Percentiles rank a stretch among this genome's conserved stretches.
These are phyloP conservation scores for Pongo pygmaeus DNA, from an alignment of 2,113 vertebrate species.

Conservation along the genomic window DNA sequence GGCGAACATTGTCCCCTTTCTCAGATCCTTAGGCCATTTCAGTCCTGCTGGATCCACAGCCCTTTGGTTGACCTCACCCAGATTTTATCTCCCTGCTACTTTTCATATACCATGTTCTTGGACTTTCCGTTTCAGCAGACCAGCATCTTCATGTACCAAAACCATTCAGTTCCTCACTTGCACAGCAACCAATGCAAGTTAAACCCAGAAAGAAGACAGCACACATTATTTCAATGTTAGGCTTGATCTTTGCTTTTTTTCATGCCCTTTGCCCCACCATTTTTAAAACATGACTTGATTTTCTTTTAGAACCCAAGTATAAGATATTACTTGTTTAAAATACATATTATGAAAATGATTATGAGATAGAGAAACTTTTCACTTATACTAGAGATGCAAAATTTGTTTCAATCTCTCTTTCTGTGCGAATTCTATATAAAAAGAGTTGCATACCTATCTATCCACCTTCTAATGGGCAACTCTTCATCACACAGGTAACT, in stretches of 20 bases:
- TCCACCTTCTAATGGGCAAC: neutral
- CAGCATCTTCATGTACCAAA: neutral
- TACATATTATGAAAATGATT: neutral
- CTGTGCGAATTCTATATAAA: neutral
- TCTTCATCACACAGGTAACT: constrained; percentile 38
- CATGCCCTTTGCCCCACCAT: neutral
- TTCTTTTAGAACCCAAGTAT: neutral
- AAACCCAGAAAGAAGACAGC: neutral
- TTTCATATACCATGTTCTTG: neutral
- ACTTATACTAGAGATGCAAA: neutral
- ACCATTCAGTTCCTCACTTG: neutral
- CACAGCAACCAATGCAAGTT: neutral
- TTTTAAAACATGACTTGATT: constrained; percentile 3
- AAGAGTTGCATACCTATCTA: neutral
- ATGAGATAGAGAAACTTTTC: neutral
- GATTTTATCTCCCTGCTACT: neutral
- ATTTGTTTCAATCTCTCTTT: constrained; percentile 22
- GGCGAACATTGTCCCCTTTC: neutral
- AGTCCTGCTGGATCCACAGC: neutral
- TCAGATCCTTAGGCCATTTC: neutral
- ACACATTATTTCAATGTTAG: neutral
- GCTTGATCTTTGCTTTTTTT: neutral
- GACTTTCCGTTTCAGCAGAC: neutral
- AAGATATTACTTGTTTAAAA: constrained; percentile 19
- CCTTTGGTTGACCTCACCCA: neutral